Conservation (phyloP, 2,797 vertebrate species). For the Ptychobarbus kaznakovi region DNA sequence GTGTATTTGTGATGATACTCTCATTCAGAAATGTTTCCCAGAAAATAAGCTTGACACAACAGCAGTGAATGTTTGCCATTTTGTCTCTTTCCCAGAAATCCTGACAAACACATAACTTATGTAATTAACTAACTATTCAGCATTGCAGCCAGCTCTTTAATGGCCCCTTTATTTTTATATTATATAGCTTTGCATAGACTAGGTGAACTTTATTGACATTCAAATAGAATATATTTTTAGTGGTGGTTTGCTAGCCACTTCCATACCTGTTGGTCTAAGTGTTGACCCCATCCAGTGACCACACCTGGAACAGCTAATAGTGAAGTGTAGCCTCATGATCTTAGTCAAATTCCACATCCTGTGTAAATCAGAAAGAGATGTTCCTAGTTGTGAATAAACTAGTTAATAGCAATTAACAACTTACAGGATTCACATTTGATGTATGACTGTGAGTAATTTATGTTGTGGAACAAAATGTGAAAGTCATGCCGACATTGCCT, state of each 20-base stretch:
- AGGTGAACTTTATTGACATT: neutral
- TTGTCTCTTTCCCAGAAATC: conserved; percentile 44
- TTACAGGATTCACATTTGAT: neutral
- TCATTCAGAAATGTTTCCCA: conserved; percentile 48
- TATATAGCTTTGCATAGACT: neutral
- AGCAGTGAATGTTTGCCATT: conserved; percentile 46
- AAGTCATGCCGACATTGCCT: neutral
- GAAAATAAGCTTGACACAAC: conserved; percentile 30
- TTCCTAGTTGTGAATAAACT: neutral
- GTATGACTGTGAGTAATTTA: neutral
- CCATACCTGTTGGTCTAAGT: conserved; percentile 14
- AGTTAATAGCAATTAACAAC: neutral
- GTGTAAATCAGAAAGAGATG: conserved; percentile 18
- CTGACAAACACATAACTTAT: conserved; percentile 44
- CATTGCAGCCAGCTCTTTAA: neutral
- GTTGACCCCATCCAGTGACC: conserved; percentile 17
- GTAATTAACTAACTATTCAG: conserved; percentile 14
- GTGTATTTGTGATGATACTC: conserved; percentile 56
- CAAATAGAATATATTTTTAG: neutral
- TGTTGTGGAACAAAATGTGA: conserved; percentile 18
- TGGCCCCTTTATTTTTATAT: conserved; percentile 21
- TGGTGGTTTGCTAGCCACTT: conserved; percentile 1
- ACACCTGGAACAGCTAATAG: conserved; percentile 32
- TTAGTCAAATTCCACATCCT: conserved; percentile 1
- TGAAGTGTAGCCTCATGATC: conserved; percentile 15